Conservation (phyloP, 92 coral and sea anemone species). For the Paragorgia papillata region DNA sequence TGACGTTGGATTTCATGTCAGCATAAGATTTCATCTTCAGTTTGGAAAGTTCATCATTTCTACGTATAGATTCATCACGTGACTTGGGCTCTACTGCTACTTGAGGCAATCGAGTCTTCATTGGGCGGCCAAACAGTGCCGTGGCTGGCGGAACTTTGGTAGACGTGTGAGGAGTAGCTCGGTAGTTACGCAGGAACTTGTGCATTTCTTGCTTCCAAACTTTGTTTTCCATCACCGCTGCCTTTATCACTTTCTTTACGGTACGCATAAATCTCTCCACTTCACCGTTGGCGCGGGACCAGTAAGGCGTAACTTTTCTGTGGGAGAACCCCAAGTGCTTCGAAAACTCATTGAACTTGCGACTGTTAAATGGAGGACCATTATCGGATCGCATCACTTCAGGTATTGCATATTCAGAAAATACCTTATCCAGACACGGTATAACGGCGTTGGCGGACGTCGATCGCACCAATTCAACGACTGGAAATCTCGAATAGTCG, state of each 20-base stretch:
- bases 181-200: slow-evolving; percentile 42
- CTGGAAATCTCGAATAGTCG: slow-evolving; percentile 8
- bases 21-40: slow-evolving; percentile 46
- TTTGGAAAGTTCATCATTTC: too few species aligned
- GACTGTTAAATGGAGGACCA: slow-evolving; percentile 39
- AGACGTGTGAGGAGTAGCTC: slow-evolving; percentile 47
- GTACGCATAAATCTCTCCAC: slow-evolving; percentile 39
- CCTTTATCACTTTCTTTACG: slow-evolving; percentile 20
- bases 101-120: slow-evolving; percentile 32
- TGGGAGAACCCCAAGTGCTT: slow-evolving; percentile 1
- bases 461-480: slow-evolving; percentile 37
- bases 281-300: slow-evolving; percentile 41
- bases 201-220: slow-evolving; percentile 55
- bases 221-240: slow-evolving; percentile 16
- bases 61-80: too few species aligned
- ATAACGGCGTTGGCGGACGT: slow-evolving; percentile 26
- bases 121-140: slow-evolving; percentile 43
- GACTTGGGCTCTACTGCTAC: not conserved
- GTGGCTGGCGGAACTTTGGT: slow-evolving; percentile 47
- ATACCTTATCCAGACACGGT: slow-evolving; percentile 29
- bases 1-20: slow-evolving; percentile 22
- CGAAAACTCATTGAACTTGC: not conserved
- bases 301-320: slow-evolving; percentile 25
- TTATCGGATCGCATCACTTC: slow-evolving; percentile 24
- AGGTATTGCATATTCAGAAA: slow-evolving; percentile 21